These are phyloP conservation scores for Myrmecophaga tridactyla DNA, from an alignment of 2,113 vertebrate genomes.

Conservation along the genomic window DNA sequence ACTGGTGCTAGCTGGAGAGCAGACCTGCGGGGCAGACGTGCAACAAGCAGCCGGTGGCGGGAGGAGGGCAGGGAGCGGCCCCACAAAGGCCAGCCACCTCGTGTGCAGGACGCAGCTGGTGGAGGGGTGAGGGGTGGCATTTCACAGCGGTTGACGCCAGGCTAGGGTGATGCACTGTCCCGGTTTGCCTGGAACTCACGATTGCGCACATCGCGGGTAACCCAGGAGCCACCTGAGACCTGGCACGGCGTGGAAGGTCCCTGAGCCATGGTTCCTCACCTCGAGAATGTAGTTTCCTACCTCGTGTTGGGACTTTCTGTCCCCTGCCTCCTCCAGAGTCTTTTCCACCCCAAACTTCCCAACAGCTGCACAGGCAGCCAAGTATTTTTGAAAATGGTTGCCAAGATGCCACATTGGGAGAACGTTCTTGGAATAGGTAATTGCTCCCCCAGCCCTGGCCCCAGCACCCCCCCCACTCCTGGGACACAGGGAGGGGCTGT, in stretches of 20 bases:
- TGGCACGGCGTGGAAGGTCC: too few relatives aligned
- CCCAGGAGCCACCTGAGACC: background rate
- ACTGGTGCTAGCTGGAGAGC: background rate
- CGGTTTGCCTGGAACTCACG: background rate
- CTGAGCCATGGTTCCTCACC: background rate
- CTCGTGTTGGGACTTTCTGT: background rate
- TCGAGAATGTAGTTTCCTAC: background rate
- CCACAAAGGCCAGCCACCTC: accelerated
- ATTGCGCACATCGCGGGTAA: background rate
- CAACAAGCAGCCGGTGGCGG: too few relatives aligned
- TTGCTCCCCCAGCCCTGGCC: too few relatives aligned
- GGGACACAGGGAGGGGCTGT: background rate
- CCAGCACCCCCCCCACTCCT: background rate
- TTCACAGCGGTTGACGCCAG: background rate
- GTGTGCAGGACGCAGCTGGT: background rate
- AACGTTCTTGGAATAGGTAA: background rate
- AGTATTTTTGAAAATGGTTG: background rate
- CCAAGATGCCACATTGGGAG: background rate
- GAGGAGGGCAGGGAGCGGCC: background rate
- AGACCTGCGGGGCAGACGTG: background rate
- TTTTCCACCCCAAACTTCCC: background rate
- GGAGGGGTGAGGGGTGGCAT: background rate
- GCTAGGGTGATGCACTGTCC: background rate
- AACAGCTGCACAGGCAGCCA: too few relatives aligned
- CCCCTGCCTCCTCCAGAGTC: background rate